phyloP scores from a whole-genome alignment of 2,888 invertebrate species.

The Zygaena filipendulae region DNA sequence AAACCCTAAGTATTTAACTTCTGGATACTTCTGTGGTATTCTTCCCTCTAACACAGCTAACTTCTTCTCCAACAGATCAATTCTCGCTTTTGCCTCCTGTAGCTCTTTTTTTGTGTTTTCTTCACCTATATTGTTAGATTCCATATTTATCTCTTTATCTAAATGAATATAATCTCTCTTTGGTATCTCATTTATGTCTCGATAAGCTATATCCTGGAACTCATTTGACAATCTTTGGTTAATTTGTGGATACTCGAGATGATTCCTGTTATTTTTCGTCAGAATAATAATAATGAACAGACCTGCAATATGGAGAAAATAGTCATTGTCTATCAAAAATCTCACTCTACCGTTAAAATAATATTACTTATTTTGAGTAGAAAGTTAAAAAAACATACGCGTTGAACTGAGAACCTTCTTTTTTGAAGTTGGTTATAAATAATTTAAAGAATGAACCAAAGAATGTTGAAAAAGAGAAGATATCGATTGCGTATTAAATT shows the following conservation, averaged over 20 bases:
- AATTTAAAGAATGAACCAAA: no score
- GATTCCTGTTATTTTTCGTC: conserved; percentile 27
- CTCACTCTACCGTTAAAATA: no score
- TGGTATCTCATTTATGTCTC: conserved; percentile 33
- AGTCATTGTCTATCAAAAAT: no score
- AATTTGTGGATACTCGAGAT: no score
- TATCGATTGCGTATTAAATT: no score
- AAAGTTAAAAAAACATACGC: no score
- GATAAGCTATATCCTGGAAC: conserved; percentile 28
- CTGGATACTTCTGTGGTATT: conserved; percentile 86
- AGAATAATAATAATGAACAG: conserved; percentile 41
- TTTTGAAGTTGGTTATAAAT: no score
- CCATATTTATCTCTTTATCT: conserved; percentile 25
- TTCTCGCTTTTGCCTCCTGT: conserved; percentile 71
- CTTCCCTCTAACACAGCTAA: conserved; percentile 76
- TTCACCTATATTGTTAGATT: conserved; percentile 20
- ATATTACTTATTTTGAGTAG: no score
- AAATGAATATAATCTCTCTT: conserved; percentile 26
- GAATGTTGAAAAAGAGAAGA: no score
- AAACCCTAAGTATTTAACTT: conserved; percentile 92
- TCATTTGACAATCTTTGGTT: conserved; percentile 32
- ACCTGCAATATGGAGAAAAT: no score
- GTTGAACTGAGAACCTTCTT: no score
- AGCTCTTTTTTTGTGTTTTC: conserved; percentile 57
- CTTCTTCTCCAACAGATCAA: conserved; percentile 77